Base-by-base conservation (phyloP, 2,113 vertebrate genomes). In the Rhadina sibilatrix region DNA sequence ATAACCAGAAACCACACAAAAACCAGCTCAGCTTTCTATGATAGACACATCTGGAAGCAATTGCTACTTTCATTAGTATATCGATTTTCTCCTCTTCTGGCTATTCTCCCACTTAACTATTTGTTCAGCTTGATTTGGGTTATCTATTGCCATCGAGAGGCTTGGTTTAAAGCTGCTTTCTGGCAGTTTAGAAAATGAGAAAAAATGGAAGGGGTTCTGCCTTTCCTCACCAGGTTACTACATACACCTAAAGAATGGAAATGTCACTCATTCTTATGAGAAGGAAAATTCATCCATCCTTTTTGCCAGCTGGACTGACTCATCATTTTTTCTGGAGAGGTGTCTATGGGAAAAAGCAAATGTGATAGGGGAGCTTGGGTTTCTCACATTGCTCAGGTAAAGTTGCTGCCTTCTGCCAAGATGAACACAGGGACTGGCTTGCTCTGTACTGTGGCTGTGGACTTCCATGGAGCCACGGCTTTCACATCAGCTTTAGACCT, bases 81-180 rank as follows among this genome's bases (percentile, higher is more conserved):
- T 93, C 72, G 83, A 93, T 91, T 93, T 84, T 70, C 25, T 38
- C 14, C 31, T 61, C n/a, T 68, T 54, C 65, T n/a, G 17, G 40
- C 66, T 42, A 11, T 80, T 75, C 40, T 92, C 8, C 19, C 71
- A 69, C 38, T 79, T 89, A 78, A 82, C 61, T 83, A 7, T 91
- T 96, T 83, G 59, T 57, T 84, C 79, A 88, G 50, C 28, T 75
- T 90, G 74, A 82, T 68, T 89, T 92, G 42, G 87, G 53, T 61
- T 71, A 79, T 79, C 70, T 80, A 65, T 86, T 89, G 68, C 65
- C 38, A 40, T 8, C 31, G 49, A 65, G 23, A 53, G 9, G 8
- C 8, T 90, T 64, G 56, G 38, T 89, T 92, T 91, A 85, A 90
- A 75, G 53, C 28, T 88, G 37, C 9, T 87, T 80, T 87, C 72